phyloP scores from a whole-genome alignment of 2,888 invertebrate genomes.

The Aethes cnicana region DNA sequence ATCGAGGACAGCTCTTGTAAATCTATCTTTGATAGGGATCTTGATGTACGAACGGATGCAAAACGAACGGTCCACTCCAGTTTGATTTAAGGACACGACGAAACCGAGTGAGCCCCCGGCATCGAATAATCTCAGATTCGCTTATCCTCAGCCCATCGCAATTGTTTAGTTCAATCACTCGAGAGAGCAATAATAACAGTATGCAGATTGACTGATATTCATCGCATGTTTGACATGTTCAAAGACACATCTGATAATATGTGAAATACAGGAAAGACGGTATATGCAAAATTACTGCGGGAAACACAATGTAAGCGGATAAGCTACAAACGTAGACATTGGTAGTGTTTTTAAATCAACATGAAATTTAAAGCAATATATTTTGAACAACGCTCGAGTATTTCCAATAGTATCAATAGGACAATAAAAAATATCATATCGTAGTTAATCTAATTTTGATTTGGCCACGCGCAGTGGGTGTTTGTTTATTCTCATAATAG shows the following conservation, averaged over 20 bases:
- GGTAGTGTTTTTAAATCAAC: too few relatives aligned
- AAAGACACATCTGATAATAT: slow-evolving; percentile 14
- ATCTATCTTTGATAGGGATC: slow-evolving; percentile 79
- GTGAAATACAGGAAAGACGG: not conserved
- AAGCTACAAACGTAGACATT: too few relatives aligned
- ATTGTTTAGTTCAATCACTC: slow-evolving; percentile 63
- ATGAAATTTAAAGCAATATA: too few relatives aligned
- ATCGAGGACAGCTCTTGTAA: slow-evolving; percentile 76
- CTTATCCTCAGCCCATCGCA: slow-evolving; percentile 65
- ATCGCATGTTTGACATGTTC: slow-evolving; percentile 42
- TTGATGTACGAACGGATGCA: slow-evolving; percentile 82
- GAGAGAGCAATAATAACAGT: slow-evolving; percentile 36
- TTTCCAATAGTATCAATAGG: slow-evolving; percentile 5
- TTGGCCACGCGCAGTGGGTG: slow-evolving; percentile 50
- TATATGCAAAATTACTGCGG: slow-evolving; percentile 11
- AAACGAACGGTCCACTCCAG: slow-evolving; percentile 63
- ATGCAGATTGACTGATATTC: slow-evolving; percentile 48
- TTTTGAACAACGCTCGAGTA: not conserved
- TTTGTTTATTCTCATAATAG: slow-evolving; percentile 49
- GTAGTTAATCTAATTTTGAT: slow-evolving; percentile 46
- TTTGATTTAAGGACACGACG: slow-evolving; percentile 75
- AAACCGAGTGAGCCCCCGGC: slow-evolving; percentile 49
- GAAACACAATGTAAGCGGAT: not conserved
- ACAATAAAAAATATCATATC: slow-evolving; percentile 31
- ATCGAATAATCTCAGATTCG: slow-evolving; percentile 52